Percentiles rank a stretch among this genome's conserved stretches.
These are phyloP conservation scores for Heliconius ethilla DNA, from an alignment of 2,888 invertebrate species.

Conservation along the genomic window DNA sequence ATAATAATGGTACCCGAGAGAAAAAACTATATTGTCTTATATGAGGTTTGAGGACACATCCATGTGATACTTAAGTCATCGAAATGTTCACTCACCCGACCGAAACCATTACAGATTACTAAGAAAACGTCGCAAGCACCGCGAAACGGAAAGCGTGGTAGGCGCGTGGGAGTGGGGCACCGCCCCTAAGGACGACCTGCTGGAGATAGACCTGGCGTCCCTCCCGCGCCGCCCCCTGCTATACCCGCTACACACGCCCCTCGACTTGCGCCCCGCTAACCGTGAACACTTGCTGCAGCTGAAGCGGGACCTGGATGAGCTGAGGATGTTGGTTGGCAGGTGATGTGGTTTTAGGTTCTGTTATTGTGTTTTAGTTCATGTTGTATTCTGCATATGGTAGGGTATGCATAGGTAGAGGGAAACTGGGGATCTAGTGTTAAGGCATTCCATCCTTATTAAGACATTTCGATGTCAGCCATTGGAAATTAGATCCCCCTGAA, in stretches of 20 bases:
- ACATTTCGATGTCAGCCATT: too few relatives aligned
- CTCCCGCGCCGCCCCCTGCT: conserved; percentile 57
- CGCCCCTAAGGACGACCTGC: conserved; percentile 62
- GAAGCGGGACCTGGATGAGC: conserved; percentile 61
- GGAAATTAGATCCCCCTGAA: too few relatives aligned
- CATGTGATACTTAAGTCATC: too few relatives aligned
- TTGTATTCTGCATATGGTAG: too few relatives aligned
- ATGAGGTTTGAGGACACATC: too few relatives aligned
- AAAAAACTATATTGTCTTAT: too few relatives aligned
- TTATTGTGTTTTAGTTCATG: too few relatives aligned
- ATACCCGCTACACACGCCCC: conserved; percentile 71
- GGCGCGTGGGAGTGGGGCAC: conserved; percentile 73
- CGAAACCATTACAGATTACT: conserved; percentile 55
- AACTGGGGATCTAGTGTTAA: too few relatives aligned
- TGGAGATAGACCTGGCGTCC: conserved; percentile 68
- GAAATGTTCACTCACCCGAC: too few relatives aligned
- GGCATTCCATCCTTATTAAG: too few relatives aligned
- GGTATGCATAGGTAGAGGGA: too few relatives aligned
- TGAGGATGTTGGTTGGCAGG: conserved; percentile 64
- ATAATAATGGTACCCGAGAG: too few relatives aligned
- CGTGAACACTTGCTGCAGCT: conserved; percentile 56
- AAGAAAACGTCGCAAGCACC: conserved; percentile 64
- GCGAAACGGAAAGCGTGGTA: conserved; percentile 53
- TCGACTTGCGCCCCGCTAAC: conserved; percentile 58
- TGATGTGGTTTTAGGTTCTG: conserved; percentile 35